Percentiles rank a stretch among this genome's conserved stretches.
Evolutionary conservation across 2,797 vertebrate genomes (phyloP).

Genomic region (Sebastes jordani): DNA sequence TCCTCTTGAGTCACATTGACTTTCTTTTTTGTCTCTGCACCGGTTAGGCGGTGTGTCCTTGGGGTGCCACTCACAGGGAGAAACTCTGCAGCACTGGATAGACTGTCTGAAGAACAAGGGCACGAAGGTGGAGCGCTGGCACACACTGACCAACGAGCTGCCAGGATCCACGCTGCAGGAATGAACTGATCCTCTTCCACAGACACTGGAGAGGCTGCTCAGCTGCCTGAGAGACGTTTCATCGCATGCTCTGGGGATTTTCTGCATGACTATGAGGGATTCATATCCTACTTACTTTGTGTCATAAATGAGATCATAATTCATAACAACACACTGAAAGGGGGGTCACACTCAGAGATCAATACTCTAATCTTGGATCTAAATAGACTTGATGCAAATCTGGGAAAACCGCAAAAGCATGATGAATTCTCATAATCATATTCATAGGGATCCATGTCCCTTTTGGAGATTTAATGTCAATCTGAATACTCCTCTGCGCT

Average conservation of each 20-base stretch:
- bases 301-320: constrained; percentile 48
- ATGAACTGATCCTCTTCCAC: constrained; percentile 47
- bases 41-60: constrained; percentile 86
- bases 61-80: constrained; percentile 86
- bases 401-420: not conserved
- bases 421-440: constrained; percentile 32
- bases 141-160: constrained; percentile 91
- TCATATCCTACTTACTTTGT: constrained; percentile 53
- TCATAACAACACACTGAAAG: constrained; percentile 13
- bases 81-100: constrained; percentile 89
- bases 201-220: constrained; percentile 5
- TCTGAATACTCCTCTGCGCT: constrained; percentile 3
- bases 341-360: constrained; percentile 31
- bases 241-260: constrained; percentile 61
- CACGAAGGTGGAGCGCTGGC: constrained; percentile 89
- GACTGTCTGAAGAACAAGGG: constrained; percentile 91
- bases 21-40: not conserved
- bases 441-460: constrained; percentile 29
- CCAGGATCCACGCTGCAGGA: constrained; percentile 84
- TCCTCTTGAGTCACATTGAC: not conserved
- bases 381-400: constrained; percentile 33
- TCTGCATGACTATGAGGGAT: constrained; percentile 67
- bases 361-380: constrained; percentile 5
- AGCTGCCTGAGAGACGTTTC: constrained; percentile 29
- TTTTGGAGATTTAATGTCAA: constrained; percentile 12